Percentiles rank a stretch among this genome's conserved stretches.
These are phyloP conservation scores for Mirza zaza DNA, from an alignment of 2,113 vertebrate genomes.

Conservation along the genomic window DNA sequence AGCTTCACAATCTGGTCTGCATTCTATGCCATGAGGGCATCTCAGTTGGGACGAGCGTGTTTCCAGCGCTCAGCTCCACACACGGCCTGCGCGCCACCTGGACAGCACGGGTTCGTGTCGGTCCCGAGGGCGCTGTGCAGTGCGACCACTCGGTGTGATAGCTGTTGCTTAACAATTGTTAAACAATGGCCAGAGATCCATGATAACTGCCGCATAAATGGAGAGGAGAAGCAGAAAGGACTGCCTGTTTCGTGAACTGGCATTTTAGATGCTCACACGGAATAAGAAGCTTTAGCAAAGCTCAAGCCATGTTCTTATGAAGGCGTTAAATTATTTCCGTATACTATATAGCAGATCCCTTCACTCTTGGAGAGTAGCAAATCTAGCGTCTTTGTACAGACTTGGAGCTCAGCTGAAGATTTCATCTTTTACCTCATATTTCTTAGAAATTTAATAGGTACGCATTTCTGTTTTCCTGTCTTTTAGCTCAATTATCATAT, in stretches of 20 bases:
- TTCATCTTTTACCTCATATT: slow-evolving; percentile 58
- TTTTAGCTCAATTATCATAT: not conserved
- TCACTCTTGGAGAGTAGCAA: slow-evolving; percentile 26
- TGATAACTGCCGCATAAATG: slow-evolving; percentile 92
- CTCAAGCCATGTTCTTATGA: slow-evolving; percentile 40
- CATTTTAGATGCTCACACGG: slow-evolving; percentile 17
- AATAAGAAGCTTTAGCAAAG: slow-evolving; percentile 63
- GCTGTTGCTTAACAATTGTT: too few species aligned
- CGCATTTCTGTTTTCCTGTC: slow-evolving; percentile 18
- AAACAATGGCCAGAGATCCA: slow-evolving; percentile 91
- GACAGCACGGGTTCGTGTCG: not conserved
- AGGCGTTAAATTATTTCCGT: slow-evolving; percentile 82
- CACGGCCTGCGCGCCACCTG: too few species aligned
- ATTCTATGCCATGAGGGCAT: not conserved
- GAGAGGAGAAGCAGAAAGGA: slow-evolving; percentile 77
- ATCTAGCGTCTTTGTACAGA: slow-evolving; percentile 35
- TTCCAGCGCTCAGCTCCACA: not conserved
- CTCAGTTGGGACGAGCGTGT: not conserved
- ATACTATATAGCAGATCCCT: slow-evolving; percentile 61
- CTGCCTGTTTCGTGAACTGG: not conserved
- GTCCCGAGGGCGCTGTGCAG: too few species aligned
- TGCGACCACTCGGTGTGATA: not conserved
- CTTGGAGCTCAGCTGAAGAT: slow-evolving; percentile 60
- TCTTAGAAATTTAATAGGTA: slow-evolving; percentile 47
- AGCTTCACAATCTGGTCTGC: too few species aligned